Percentiles rank a stretch among this genome's conserved stretches.
Conservation (phyloP, 2,797 vertebrate genomes). For the Paedocypris micromegethes region DNA sequence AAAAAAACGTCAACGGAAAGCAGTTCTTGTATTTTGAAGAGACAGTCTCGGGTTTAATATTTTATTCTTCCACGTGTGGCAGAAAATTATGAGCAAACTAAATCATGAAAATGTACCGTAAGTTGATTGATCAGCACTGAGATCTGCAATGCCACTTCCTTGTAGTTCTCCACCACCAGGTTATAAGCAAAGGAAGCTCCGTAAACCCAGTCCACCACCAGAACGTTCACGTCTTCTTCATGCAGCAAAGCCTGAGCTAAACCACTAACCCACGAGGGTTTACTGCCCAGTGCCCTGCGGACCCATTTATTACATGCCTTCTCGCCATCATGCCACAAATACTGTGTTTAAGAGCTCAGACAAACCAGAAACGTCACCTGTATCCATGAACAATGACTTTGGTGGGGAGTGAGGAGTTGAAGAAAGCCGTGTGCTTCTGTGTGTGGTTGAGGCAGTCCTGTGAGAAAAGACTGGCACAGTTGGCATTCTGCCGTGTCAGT, state of each 20-base stretch:
- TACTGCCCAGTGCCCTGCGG: constrained; percentile 78
- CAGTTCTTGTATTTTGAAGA: no score
- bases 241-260: constrained; percentile 71
- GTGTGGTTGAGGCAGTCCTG: constrained; percentile 53
- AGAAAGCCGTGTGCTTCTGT: constrained; percentile 53
- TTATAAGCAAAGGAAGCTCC: constrained; percentile 80
- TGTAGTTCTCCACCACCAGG: constrained; percentile 80
- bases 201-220: constrained; percentile 88
- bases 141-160: constrained; percentile 76
- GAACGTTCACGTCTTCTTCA: constrained; percentile 71
- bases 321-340: no score
- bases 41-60: no score
- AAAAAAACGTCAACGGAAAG: no score
- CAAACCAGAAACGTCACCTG: constrained; percentile 67
- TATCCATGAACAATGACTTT: constrained; percentile 92
- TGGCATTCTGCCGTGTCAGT: constrained; percentile 66
- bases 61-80: no score
- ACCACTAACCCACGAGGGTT: constrained; percentile 81
- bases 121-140: constrained; percentile 80
- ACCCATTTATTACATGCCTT: no score
- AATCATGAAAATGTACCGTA: constrained; percentile 65
- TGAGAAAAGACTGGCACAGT: constrained; percentile 72
- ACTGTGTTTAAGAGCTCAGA: background rate
- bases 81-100: no score
- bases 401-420: constrained; percentile 74